Conservation (phyloP, 2,888 invertebrate genomes). For the Cecidostiba fungosa region DNA sequence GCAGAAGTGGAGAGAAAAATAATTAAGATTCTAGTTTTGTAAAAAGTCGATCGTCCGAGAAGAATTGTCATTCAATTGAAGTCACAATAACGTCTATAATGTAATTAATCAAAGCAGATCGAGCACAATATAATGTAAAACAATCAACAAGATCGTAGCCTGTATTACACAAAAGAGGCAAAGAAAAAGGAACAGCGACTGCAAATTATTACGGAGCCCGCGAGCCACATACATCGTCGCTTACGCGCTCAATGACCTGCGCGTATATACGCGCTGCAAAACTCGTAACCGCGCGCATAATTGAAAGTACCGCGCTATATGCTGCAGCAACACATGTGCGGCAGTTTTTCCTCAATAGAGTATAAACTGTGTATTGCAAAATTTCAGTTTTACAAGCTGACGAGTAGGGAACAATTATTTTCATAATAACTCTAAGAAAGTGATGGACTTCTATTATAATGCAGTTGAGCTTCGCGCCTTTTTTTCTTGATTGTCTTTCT, state of each 20-base stretch:
- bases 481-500: too few relatives aligned
- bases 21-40: background rate
- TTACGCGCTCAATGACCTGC: constrained; percentile 21
- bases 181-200: background rate
- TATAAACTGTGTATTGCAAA: background rate
- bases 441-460: background rate
- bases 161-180: too few relatives aligned
- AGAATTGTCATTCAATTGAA: too few relatives aligned
- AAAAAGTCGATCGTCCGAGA: background rate
- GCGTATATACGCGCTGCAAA: background rate
- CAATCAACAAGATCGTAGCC: too few relatives aligned
- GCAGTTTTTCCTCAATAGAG: background rate
- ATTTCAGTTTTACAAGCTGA: background rate
- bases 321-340: background rate
- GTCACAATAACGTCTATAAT: too few relatives aligned
- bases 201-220: background rate
- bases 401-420: background rate
- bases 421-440: background rate
- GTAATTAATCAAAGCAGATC: too few relatives aligned
- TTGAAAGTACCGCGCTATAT: background rate
- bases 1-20: background rate
- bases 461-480: too few relatives aligned
- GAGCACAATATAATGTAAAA: too few relatives aligned
- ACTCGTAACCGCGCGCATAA: constrained; percentile 14
- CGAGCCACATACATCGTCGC: background rate